Evolutionary conservation across 2,113 vertebrate genomes (phyloP).

Genomic region (Dendropsophus ebraccatus): DNA sequence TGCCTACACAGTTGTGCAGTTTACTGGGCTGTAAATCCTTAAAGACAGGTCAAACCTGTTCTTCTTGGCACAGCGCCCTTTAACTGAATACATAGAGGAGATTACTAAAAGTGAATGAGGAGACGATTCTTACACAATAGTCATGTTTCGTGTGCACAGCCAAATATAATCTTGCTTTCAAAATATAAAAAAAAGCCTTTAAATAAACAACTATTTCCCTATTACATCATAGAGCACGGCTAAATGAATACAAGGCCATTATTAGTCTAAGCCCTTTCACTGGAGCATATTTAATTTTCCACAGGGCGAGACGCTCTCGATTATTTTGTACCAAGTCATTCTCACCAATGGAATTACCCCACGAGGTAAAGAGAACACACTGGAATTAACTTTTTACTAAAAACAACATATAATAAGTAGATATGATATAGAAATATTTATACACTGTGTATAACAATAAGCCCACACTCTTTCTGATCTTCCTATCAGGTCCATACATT

Average conservation of each 20-base stretch:
- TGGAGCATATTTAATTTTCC: conserved; percentile 49
- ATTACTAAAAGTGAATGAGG: conserved; percentile 79
- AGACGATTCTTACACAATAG: conserved; percentile 76
- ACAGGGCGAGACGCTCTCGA: not conserved
- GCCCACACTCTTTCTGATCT: too few species aligned
- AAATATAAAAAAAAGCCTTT: conserved; percentile 68
- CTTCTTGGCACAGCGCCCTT: conserved; percentile 80
- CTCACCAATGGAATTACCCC: not conserved
- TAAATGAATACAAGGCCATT: conserved; percentile 60
- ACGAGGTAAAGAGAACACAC: not conserved
- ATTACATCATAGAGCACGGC: conserved; percentile 62
- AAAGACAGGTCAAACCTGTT: conserved; percentile 87
- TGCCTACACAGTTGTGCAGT: conserved; percentile 79
- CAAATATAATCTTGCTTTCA: conserved; percentile 71
- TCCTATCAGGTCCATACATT: too few species aligned
- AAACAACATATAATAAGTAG: too few species aligned
- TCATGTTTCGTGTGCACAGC: conserved; percentile 67
- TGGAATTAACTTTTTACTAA: too few species aligned
- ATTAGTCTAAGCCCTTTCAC: not conserved
- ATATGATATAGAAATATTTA: too few species aligned
- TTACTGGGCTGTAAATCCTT: conserved; percentile 81
- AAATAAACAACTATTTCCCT: conserved; percentile 71
- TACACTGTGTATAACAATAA: too few species aligned
- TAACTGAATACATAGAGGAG: conserved; percentile 74
- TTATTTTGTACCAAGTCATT: not conserved